Conservation (phyloP, 2,113 vertebrate genomes). For the Aspiorhynchus laticeps region DNA sequence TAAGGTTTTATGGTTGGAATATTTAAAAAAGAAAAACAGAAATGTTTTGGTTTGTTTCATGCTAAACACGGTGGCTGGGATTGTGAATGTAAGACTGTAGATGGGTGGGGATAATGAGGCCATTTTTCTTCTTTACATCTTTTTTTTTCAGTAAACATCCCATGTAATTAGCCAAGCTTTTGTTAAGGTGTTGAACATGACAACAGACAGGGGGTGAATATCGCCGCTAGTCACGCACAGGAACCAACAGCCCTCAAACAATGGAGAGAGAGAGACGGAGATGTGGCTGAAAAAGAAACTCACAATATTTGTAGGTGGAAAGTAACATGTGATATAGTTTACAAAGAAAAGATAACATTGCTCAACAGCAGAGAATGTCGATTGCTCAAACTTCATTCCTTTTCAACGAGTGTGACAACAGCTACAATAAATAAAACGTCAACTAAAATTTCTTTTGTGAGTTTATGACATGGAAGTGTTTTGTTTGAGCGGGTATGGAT, state of each 20-base stretch:
- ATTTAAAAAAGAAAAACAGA: not conserved
- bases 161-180: conserved; percentile 60
- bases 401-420: conserved; percentile 21
- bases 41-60: not conserved
- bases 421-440: not conserved
- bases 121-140: conserved; percentile 28
- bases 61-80: not conserved
- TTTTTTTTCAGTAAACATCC: conserved; percentile 55
- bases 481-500: not conserved
- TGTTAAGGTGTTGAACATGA: conserved; percentile 61
- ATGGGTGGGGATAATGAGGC: not conserved
- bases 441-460: not conserved
- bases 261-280: conserved; percentile 41
- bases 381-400: conserved; percentile 33
- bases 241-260: conserved; percentile 56
- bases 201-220: conserved; percentile 53
- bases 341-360: conserved; percentile 40
- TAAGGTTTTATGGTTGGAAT: not conserved
- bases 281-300: conserved; percentile 7
- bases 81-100: conserved; percentile 2
- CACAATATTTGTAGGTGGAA: conserved; percentile 15
- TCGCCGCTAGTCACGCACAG: conserved; percentile 60
- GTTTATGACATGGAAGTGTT: not conserved
- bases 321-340: conserved; percentile 36
- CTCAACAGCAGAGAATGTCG: conserved; percentile 29